phyloP scores from a whole-genome alignment of 2,797 vertebrate genomes.

The Semaprochilodus insignis region DNA sequence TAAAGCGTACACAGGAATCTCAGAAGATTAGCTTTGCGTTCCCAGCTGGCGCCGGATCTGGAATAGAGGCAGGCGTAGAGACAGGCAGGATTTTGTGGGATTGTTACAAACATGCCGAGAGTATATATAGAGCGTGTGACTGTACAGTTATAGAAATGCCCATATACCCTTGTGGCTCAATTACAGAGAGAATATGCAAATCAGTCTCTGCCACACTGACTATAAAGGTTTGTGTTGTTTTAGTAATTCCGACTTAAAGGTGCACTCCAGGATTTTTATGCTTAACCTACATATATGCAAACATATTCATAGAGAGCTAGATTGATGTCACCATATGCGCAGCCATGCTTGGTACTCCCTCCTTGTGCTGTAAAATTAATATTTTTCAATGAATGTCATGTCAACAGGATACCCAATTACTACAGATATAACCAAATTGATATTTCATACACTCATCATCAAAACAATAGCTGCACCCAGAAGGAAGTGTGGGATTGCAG shows the following conservation, averaged over 20 bases:
- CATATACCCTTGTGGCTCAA: conserved; percentile 60
- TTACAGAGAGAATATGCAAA: conserved; percentile 63
- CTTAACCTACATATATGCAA: too few relatives aligned
- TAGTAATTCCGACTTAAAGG: conserved; percentile 25
- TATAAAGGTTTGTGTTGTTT: conserved; percentile 25
- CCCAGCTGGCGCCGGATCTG: conserved; percentile 55
- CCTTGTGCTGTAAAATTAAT: too few relatives aligned
- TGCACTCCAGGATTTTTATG: neutral
- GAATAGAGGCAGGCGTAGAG: conserved; percentile 55
- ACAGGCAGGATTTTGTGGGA: conserved; percentile 45
- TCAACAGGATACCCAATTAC: too few relatives aligned
- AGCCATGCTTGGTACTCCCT: too few relatives aligned
- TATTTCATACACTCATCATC: too few relatives aligned
- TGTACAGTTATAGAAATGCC: conserved; percentile 45
- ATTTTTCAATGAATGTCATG: too few relatives aligned
- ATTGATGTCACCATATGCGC: too few relatives aligned
- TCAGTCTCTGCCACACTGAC: conserved; percentile 24
- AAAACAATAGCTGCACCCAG: too few relatives aligned
- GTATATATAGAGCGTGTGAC: conserved; percentile 37
- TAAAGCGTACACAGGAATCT: conserved; percentile 11
- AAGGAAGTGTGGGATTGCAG: too few relatives aligned
- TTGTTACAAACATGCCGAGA: conserved; percentile 27
- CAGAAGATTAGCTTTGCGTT: conserved; percentile 57
- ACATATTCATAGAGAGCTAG: too few relatives aligned
- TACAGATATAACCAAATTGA: too few relatives aligned